Evolutionary conservation across 2,113 vertebrate genomes (phyloP).

Genomic region (Myodes glareolus): DNA sequence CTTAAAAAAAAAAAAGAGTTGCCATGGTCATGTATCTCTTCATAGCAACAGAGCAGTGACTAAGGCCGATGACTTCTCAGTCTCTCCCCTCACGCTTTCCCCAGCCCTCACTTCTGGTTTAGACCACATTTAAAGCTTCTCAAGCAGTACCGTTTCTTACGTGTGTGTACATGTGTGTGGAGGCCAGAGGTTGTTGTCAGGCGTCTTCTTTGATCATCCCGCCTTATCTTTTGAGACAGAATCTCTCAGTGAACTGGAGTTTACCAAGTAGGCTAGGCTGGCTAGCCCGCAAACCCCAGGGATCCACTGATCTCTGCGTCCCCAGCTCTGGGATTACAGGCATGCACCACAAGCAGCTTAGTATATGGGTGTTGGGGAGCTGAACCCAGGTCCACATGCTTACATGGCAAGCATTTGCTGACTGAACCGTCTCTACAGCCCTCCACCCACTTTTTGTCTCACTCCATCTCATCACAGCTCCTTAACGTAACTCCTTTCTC

Average conservation of each 20-base stretch:
- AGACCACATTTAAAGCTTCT: background rate
- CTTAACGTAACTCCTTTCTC: slow-evolving; percentile 1
- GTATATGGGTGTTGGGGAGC: background rate
- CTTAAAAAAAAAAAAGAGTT: no score
- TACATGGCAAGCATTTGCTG: background rate
- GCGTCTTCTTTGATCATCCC: background rate
- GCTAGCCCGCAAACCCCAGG: background rate
- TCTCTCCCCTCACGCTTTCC: background rate
- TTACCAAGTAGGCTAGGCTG: background rate
- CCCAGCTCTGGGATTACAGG: background rate
- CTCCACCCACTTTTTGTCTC: background rate
- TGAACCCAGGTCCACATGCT: background rate
- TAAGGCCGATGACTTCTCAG: background rate
- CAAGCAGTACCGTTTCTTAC: background rate
- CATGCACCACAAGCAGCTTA: background rate
- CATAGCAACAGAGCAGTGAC: background rate
- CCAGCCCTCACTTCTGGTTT: background rate
- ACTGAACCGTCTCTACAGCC: background rate
- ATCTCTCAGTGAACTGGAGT: background rate
- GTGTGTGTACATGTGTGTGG: background rate
- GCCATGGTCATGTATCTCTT: background rate
- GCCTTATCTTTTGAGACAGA: background rate
- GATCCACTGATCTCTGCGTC: background rate
- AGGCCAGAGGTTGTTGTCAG: background rate
- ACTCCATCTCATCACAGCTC: background rate